Evolutionary conservation across 2,888 invertebrate species (phyloP), one percentile per base, ranked within the genome.

Genomic region (Steinernema carpocapsae): DNA sequence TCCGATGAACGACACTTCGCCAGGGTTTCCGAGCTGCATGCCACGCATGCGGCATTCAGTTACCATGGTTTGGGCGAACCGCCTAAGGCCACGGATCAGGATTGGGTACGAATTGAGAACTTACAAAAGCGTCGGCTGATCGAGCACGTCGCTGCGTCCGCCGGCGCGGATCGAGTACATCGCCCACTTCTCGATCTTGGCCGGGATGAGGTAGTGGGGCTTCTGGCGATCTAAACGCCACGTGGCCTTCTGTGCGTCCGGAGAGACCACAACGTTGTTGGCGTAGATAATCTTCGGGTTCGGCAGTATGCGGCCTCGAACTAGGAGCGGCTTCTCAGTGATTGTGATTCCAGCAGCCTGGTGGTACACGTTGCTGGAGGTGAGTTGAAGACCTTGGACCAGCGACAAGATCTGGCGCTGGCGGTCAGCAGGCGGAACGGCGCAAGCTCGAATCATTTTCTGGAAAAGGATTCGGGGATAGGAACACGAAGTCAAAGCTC

Each of bases 281-380:
- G 26, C 24, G 71, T 78, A 78, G 14, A 24, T n/a, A 7, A 80
- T 70, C 7, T 22, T 32, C 1, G 80, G 79, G 17, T 42, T 22
- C 0, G 77, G 74, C 24, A 82, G 72, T 37, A 74, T 10, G 22
- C 82, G 78, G 12, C 73, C 80, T 10, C 32, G 51, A n/a, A 72
- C 73, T 51, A 32, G 52, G 45, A 82, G 43, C 12, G 80, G 77
- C 12, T 72, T 72, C 17, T 59, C 22, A 14, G 72, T 70, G 46
- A 81, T 24, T 6, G 24, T 14, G 56, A 56, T 6, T 4, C 26
- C 56, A 17, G 56, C 56, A 6, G 22, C 56, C 17, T 22, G 12
- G 24, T 24, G 56, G 17, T 56, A 56, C 12, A 14, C 17, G 26
- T 56, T 56, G 6, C 12, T 26, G 22, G 6, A 26, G 22, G 24